Percentiles rank a stretch among this genome's conserved stretches.
phyloP scores from a whole-genome alignment of 2,113 vertebrate species.

The Pica pica region DNA sequence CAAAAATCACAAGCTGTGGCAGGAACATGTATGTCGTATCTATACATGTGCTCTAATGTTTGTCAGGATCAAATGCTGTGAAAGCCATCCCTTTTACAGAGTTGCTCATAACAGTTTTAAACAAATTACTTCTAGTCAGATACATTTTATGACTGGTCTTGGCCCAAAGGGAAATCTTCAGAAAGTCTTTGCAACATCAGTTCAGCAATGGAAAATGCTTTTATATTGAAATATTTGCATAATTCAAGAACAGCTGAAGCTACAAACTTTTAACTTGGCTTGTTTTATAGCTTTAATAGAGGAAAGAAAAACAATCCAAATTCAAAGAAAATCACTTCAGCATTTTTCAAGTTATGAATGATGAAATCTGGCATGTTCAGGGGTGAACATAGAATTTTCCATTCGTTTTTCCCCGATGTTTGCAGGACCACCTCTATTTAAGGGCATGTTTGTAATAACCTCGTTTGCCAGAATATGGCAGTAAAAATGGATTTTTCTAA shows the following conservation, averaged over 20 bases:
- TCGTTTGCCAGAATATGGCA: not conserved
- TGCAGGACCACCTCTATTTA: constrained; percentile 24
- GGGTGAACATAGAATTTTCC: constrained; percentile 29
- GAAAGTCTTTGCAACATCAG: constrained; percentile 43
- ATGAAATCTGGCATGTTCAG: constrained; percentile 44
- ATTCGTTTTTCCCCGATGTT: not conserved
- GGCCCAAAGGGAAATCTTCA: constrained; percentile 34
- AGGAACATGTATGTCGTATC: not conserved
- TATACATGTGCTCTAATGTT: not conserved
- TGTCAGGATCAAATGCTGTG: constrained; percentile 7
- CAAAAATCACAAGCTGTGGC: constrained; percentile 7
- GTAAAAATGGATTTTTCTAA: not conserved
- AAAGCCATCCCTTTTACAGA: constrained; percentile 5
- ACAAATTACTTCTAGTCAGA: constrained; percentile 31
- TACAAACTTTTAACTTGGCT: constrained; percentile 56
- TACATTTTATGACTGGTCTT: constrained; percentile 31
- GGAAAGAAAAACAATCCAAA: constrained; percentile 52
- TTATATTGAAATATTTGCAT: constrained; percentile 55
- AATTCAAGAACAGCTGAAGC: constrained; percentile 62
- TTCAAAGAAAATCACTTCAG: constrained; percentile 40
- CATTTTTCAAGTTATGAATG: constrained; percentile 51
- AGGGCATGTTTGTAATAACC: constrained; percentile 2
- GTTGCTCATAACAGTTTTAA: constrained; percentile 25
- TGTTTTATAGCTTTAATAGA: constrained; percentile 50
- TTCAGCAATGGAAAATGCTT: constrained; percentile 47